Evolutionary conservation across 2,113 vertebrate genomes (phyloP), one percentile per base, ranked within the genome.

Genomic region (Paramisgurnus dabryanus): DNA sequence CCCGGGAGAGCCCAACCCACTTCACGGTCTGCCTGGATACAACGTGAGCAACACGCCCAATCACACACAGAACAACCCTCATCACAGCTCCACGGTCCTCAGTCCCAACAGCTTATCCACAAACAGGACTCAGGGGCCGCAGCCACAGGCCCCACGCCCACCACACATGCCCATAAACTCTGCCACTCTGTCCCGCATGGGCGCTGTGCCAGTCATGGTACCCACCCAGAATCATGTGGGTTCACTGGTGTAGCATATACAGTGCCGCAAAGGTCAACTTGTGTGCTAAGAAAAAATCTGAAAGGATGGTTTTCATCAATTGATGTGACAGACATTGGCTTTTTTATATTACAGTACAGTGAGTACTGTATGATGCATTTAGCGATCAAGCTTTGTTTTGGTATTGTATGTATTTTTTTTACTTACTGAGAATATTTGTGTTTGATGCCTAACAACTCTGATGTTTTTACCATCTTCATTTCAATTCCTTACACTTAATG

Each of bases 161-260:
- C 27, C 18, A 39, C 60, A 80, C 8, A 53, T 65, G n/a, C 49
- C 87, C 53, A 78, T 90, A 66, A 89, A 89, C 74, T 82, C 92
- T 47, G 90, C 92, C 64, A 87, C 93, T 2, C 90, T 96, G 77
- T 87, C 87, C 12, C 90, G 93, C 18, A 92, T 93, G 91, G 95
- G 94, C 1, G 91, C 90, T 0, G 90, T 96, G 1, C 92, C 94
- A 0, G 90, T 97, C 68, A 94, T 94, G 93, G 93, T 95, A 78
- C 94, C 95, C 0, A 88, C 94, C 57, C 95, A 95, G 81, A 95
- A 89, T 85, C 94, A 96, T 83, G 93, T 93, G 0, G 95, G 95
- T 5, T 97, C 95, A 0, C 92, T 97, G 76, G 95, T 97, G 89
- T 97, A 93, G 93, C 73, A 4, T 4, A 27, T 6, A 0, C 72